A percentile compares a stretch with the other conserved stretches of the same genome.
These are phyloP conservation scores for Netelia fuscicornis DNA, from an alignment of 2,888 invertebrate genomes.

Conservation along the genomic window DNA sequence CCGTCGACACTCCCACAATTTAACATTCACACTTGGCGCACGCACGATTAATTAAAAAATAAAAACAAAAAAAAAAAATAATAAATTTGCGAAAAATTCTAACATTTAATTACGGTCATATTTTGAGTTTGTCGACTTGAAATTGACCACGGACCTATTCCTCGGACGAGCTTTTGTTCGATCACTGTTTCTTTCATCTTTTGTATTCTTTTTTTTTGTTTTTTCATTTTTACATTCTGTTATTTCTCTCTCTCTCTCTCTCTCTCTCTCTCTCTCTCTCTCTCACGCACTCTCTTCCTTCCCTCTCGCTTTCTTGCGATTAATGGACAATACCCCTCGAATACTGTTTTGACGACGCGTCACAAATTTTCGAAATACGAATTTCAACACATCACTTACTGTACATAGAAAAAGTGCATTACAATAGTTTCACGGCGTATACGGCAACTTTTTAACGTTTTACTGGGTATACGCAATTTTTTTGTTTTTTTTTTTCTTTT, in stretches of 20 bases:
- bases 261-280: slow-evolving; percentile 18
- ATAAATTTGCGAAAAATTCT: slow-evolving; percentile 39
- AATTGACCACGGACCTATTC: slow-evolving; percentile 55
- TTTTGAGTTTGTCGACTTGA: slow-evolving; percentile 64
- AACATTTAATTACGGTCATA: slow-evolving; percentile 53
- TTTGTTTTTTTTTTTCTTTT: background rate
- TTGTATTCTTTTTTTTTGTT: background rate
- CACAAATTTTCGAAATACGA: slow-evolving; percentile 43
- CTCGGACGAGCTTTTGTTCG: slow-evolving; percentile 42
- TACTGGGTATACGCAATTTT: slow-evolving; percentile 44
- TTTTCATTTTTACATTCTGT: background rate
- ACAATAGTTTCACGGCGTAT: slow-evolving; percentile 34
- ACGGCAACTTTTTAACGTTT: slow-evolving; percentile 18
- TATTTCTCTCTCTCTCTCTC: slow-evolving; percentile 4
- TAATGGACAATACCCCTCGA: slow-evolving; percentile 41
- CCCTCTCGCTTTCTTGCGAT: slow-evolving; percentile 19
- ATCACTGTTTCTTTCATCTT: slow-evolving; percentile 40
- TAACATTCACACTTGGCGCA: slow-evolving; percentile 19
- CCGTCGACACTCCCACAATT: background rate
- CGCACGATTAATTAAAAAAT: slow-evolving; percentile 27
- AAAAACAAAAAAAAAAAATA: too few species aligned
- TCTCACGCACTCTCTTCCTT: slow-evolving; percentile 2
- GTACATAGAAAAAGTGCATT: slow-evolving; percentile 65
- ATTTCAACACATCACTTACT: slow-evolving; percentile 55
- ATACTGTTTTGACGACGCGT: slow-evolving; percentile 53